Base-by-base conservation (phyloP, 2,113 vertebrate species). In the Dendrocopos noguchii region DNA sequence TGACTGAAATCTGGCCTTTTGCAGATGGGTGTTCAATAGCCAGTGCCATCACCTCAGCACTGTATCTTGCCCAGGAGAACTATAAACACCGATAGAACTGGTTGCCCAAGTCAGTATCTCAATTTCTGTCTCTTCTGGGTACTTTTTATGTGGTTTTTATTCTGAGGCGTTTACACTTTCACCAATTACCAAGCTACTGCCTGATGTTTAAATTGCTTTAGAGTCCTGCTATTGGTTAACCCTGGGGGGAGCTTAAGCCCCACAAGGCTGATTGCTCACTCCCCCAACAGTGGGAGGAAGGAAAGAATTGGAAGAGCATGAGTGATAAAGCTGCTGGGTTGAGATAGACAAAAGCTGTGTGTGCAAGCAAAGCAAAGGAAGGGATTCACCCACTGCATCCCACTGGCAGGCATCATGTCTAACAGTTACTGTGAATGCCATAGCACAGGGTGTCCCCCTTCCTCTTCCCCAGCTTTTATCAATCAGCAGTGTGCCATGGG, bases 391-490 rank as follows among this genome's bases (percentile, higher is more conserved):
- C 60, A 28, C 52, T 4, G 5, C 15, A 81, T 94, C 65, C 39
- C 25, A 18, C 14, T 1, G 25, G 11, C 78, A 87, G 86, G 60
- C 79, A 84, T 56, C 73, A 31, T 1, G 0, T 7, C 5, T 60
- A 44, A 13, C 0, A 0, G 25, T 59, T 47, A 59, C 56, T 68
- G 59, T 60, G 53, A 84, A 33, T 8, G 10, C 28, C 6, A 0
- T 77, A 28, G 59, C 7, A 2, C 24, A 7, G 6, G 50, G 16
- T 12, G 10, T 52, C 13, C 18, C 6, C 1, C 3, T 7, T 47
- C 57, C 12, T 11, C 10, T 28, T 76, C n/a, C 19, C 7, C 20
- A 25, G 17, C 17, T 78, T 73, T 84, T 70, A 22, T 31, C 70
- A 29, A 31, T 12, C 9, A 81, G 25, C 56, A 71, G 16, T 22